phyloP scores from a whole-genome alignment of 2,888 invertebrate species.

The Tanytarsus gracilentus region DNA sequence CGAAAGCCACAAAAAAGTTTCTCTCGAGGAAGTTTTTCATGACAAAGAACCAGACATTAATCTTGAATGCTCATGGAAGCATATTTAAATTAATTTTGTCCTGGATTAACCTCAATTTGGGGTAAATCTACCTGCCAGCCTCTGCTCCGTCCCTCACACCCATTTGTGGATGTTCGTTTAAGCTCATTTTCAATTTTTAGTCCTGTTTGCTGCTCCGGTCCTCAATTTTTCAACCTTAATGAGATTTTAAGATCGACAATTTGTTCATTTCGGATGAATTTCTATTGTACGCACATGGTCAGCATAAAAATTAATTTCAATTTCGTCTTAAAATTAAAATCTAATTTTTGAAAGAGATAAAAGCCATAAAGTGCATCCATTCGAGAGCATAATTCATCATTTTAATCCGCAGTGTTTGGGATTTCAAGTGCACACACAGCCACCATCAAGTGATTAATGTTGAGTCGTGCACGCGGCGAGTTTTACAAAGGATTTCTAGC shows the following conservation, averaged over 20 bases:
- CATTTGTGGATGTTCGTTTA: background rate
- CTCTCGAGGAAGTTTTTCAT: background rate
- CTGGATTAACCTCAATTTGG: slow-evolving; percentile 3
- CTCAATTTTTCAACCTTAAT: no score
- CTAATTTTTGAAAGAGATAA: no score
- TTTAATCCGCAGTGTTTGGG: slow-evolving; percentile 12
- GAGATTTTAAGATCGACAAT: no score
- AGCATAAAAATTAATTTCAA: no score
- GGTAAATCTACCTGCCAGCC: background rate
- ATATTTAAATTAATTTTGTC: slow-evolving; percentile 5
- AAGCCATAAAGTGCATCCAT: background rate
- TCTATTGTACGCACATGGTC: no score
- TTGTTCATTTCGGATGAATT: no score
- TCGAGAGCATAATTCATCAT: slow-evolving; percentile 12
- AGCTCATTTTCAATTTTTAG: background rate
- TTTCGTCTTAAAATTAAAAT: no score
- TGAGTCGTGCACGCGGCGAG: slow-evolving; percentile 4
- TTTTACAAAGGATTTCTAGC: background rate
- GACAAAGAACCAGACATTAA: background rate
- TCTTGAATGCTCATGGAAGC: background rate
- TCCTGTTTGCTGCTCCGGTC: background rate
- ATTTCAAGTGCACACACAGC: slow-evolving; percentile 1
- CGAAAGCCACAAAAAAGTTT: background rate
- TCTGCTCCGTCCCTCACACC: background rate
- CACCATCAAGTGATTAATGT: slow-evolving; percentile 4